Conservation (phyloP, 2,797 vertebrate species). For the Schizopygopsis malacanthus region DNA sequence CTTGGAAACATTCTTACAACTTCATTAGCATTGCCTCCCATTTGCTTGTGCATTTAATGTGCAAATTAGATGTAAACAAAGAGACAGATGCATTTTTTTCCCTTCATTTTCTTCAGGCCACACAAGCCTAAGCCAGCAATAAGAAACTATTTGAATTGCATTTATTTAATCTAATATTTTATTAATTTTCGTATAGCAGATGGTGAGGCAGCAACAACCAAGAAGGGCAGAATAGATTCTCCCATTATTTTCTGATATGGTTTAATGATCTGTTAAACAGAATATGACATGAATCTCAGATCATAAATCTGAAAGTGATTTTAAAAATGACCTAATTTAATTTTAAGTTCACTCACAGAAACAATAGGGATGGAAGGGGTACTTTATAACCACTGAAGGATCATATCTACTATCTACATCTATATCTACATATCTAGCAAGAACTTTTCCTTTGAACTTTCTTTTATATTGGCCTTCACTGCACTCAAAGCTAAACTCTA, state of each 20-base stretch:
- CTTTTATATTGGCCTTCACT: background rate
- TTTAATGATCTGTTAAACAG: conserved; percentile 31
- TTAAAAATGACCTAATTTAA: background rate
- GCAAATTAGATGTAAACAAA: conserved; percentile 61
- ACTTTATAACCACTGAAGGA: background rate
- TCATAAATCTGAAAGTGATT: background rate
- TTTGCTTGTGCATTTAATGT: conserved; percentile 56
- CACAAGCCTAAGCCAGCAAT: conserved; percentile 30
- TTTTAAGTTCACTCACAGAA: background rate
- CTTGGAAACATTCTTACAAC: conserved; percentile 40
- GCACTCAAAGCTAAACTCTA: background rate
- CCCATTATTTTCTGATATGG: background rate
- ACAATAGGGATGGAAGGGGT: background rate
- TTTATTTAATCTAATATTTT: conserved; percentile 28
- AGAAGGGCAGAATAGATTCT: background rate
- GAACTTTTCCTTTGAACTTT: background rate
- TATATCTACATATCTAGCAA: background rate
- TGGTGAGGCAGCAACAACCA: conserved; percentile 34
- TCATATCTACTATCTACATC: background rate
- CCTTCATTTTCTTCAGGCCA: conserved; percentile 29
- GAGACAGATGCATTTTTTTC: conserved; percentile 36
- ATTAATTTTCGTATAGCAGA: conserved; percentile 49
- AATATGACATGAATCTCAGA: conserved; percentile 10
- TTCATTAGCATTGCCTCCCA: conserved; percentile 56
- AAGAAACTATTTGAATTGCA: conserved; percentile 42